Evolutionary conservation across 2,113 vertebrate species (phyloP).

Genomic region (Anseranas semipalmata): DNA sequence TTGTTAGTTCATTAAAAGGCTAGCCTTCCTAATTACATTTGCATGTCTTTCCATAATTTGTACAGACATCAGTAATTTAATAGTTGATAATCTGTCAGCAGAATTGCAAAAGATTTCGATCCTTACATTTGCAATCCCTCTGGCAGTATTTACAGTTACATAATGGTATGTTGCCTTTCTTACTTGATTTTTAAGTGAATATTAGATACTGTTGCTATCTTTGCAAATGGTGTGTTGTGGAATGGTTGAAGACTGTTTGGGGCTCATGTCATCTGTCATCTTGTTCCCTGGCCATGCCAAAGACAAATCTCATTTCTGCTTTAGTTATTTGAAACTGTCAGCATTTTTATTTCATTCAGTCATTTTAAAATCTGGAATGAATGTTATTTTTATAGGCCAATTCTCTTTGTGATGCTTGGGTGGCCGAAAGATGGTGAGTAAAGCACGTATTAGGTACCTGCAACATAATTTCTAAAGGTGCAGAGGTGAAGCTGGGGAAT

Average conservation of each 20-base stretch:
- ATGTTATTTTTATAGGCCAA: not conserved
- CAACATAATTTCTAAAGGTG: not conserved
- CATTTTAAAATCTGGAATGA: not conserved
- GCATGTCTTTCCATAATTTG: constrained; percentile 39
- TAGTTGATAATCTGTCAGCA: constrained; percentile 43
- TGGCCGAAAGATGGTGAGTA: not conserved
- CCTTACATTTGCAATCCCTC: not conserved
- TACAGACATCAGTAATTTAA: constrained; percentile 49
- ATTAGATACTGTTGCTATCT: not conserved
- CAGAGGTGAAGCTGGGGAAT: not conserved
- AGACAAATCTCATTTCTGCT: not conserved
- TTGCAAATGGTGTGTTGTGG: not conserved
- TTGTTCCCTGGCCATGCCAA: not conserved
- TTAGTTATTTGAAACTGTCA: not conserved
- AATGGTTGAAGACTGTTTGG: not conserved
- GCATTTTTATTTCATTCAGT: not conserved
- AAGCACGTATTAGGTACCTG: not conserved
- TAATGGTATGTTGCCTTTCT: constrained; percentile 6
- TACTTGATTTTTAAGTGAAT: constrained; percentile 43
- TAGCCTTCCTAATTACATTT: constrained; percentile 18
- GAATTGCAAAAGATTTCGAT: constrained; percentile 28
- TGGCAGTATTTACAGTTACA: constrained; percentile 11
- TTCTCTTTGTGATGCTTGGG: not conserved
- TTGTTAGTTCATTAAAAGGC: constrained; percentile 43
- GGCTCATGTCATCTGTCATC: not conserved